phyloP scores from a whole-genome alignment of 2,797 vertebrate species.

The Orestias chungarensis region DNA sequence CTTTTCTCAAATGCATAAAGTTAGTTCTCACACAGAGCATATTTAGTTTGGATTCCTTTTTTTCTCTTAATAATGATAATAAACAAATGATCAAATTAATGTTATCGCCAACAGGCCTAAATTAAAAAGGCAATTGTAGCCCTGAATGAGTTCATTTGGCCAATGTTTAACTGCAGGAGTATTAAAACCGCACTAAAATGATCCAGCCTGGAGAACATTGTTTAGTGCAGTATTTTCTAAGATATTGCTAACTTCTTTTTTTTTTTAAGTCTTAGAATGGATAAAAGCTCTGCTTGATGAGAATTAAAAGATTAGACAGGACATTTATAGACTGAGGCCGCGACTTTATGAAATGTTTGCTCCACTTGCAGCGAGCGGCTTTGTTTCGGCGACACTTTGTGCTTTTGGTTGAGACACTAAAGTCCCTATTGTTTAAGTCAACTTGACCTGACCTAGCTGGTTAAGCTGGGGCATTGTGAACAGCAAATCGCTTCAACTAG shows the following conservation, averaged over 20 bases:
- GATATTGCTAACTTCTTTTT: conserved; percentile 19
- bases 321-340: conserved; percentile 75
- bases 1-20: too few relatives aligned
- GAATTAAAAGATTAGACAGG: conserved; percentile 58
- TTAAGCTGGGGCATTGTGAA: conserved; percentile 87
- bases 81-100: too few relatives aligned
- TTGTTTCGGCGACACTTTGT: conserved; percentile 80
- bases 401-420: conserved; percentile 82
- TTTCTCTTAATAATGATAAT: too few relatives aligned
- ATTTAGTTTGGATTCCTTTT: too few relatives aligned
- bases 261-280: conserved; percentile 14
- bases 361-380: conserved; percentile 75
- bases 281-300: conserved; percentile 57
- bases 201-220: conserved; percentile 2
- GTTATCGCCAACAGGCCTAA: neutral
- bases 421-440: conserved; percentile 85
- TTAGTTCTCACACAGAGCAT: too few relatives aligned
- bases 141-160: neutral
- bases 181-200: neutral
- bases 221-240: conserved; percentile 10
- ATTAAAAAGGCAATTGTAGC: neutral
- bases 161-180: neutral
- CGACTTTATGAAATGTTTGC: conserved; percentile 79
- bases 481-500: conserved; percentile 85
- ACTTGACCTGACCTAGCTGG: conserved; percentile 89